Conservation (phyloP, 1,140 invertebrate species). For the Drosophila sproati region DNA sequence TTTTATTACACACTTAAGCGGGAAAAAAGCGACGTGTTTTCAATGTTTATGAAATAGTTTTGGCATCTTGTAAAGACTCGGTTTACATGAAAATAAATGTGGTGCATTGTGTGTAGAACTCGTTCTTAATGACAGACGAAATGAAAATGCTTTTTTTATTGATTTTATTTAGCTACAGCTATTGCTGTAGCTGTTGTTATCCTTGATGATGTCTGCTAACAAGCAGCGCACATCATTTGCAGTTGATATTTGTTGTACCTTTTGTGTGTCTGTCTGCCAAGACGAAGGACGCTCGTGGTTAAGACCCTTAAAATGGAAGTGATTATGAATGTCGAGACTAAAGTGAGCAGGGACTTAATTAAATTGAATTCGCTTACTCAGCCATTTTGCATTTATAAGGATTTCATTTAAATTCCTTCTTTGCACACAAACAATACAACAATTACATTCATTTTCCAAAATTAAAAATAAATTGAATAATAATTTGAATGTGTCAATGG, state of each 20-base stretch:
- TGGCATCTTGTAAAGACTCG: conserved; percentile 33
- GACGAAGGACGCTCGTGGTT: conserved; percentile 25
- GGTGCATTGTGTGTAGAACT: neutral
- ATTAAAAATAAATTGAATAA: neutral
- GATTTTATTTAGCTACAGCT: conserved; percentile 32
- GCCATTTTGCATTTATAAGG: neutral
- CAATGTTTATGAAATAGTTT: conserved; percentile 23
- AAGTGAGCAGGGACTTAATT: no score
- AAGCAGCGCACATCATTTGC: conserved; percentile 62
- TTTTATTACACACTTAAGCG: conserved; percentile 34
- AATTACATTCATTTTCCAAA: neutral
- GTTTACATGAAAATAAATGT: conserved; percentile 23
- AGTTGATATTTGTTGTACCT: conserved; percentile 34
- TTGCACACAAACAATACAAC: neutral
- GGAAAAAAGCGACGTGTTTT: conserved; percentile 27
- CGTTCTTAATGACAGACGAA: conserved; percentile 22
- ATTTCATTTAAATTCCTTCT: neutral
- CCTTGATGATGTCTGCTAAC: conserved; percentile 45
- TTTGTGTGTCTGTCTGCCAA: conserved; percentile 22
- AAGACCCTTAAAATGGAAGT: conserved; percentile 6
- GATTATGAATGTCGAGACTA: conserved; percentile 20
- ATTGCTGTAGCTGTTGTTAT: conserved; percentile 44
- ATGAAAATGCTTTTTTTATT: conserved; percentile 53
- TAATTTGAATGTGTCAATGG: neutral
- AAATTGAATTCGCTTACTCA: conserved; percentile 8